Evolutionary conservation across 2,797 vertebrate genomes (phyloP).

Genomic region (Tympanoctomys barrerae): DNA sequence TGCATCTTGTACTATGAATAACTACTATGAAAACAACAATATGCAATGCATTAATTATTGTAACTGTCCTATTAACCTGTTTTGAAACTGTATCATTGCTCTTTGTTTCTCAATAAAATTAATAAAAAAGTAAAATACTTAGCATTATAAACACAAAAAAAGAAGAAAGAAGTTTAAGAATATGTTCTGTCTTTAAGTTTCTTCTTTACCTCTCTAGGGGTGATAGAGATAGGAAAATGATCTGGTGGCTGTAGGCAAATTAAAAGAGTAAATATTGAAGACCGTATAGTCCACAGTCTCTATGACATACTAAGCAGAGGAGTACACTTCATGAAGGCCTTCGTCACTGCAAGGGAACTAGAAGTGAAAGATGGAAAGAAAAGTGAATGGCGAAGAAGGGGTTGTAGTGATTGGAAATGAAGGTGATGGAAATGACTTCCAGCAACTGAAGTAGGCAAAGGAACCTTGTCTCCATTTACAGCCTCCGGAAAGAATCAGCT

Average conservation of each 20-base stretch:
- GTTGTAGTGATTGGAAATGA: neutral
- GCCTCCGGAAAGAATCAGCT: neutral
- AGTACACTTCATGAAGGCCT: neutral
- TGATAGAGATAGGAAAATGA: neutral
- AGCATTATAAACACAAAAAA: too few species aligned
- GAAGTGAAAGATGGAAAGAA: neutral
- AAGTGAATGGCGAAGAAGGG: neutral
- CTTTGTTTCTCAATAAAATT: too few species aligned
- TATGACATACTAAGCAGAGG: neutral
- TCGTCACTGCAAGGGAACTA: neutral
- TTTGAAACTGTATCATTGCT: too few species aligned
- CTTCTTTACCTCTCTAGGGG: neutral
- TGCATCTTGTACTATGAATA: too few species aligned
- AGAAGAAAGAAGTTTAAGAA: neutral
- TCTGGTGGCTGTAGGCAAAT: neutral
- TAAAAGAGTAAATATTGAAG: neutral
- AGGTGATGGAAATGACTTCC: neutral
- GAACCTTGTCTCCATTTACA: neutral
- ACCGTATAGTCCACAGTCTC: too few species aligned
- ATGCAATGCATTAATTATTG: too few species aligned
- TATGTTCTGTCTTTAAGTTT: neutral
- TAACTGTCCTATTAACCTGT: too few species aligned
- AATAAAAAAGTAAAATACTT: neutral
- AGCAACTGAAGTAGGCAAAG: neutral
- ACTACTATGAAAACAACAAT: too few species aligned